These are phyloP conservation scores for Taxidea taxus DNA, from an alignment of 2,113 vertebrate genomes.

Conservation along the genomic window DNA sequence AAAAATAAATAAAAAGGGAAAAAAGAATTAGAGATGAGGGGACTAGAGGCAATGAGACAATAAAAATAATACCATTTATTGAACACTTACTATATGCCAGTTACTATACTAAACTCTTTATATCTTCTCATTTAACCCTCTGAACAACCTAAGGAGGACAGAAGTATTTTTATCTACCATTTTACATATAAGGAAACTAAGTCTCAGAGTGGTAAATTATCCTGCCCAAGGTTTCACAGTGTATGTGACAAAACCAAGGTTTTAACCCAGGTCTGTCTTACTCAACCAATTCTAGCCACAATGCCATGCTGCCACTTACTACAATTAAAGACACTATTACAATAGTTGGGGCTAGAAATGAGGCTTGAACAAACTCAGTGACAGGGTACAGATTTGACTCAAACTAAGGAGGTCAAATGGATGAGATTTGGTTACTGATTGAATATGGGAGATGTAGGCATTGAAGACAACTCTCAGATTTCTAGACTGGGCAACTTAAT, in stretches of 20 bases:
- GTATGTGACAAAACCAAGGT: background rate
- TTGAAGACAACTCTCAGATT: background rate
- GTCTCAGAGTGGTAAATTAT: background rate
- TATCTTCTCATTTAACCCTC: background rate
- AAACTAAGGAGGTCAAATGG: background rate
- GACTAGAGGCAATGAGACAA: background rate
- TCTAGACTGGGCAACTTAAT: background rate
- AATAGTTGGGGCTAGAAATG: background rate
- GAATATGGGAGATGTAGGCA: background rate
- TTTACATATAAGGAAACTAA: constrained; percentile 9
- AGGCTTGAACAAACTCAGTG: background rate
- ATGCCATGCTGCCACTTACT: background rate
- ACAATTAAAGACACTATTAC: background rate
- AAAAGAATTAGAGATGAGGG: background rate
- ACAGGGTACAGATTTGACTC: background rate
- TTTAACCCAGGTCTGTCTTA: background rate
- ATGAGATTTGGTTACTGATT: background rate
- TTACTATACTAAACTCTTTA: background rate
- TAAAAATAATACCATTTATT: constrained; percentile 11
- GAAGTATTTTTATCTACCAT: background rate
- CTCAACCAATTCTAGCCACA: background rate
- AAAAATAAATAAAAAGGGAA: too few species aligned
- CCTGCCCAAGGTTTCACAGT: background rate
- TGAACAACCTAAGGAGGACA: background rate
- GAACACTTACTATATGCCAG: background rate